phyloP scores from a whole-genome alignment of 2,113 vertebrate genomes.

The Clarias gariepinus region DNA sequence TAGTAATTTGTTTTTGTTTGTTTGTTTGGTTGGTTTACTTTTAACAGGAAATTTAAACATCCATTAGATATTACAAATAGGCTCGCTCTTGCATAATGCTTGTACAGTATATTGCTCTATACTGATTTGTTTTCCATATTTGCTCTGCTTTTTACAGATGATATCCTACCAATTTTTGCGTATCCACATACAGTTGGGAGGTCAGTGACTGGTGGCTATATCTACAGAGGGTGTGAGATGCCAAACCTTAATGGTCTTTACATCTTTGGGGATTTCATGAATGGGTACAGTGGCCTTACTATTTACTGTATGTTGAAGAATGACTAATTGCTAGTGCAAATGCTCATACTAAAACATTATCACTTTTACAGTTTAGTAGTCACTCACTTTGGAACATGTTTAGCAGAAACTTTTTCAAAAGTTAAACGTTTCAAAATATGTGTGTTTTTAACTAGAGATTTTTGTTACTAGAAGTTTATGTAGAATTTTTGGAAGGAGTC shows the following conservation, averaged over 20 bases:
- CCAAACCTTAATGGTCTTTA: slow-evolving; percentile 81
- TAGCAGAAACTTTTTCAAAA: neutral
- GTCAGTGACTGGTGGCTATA: slow-evolving; percentile 80
- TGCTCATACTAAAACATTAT: neutral
- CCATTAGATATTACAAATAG: neutral
- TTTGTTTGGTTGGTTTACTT: neutral
- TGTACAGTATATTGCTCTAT: neutral
- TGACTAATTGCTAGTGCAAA: neutral
- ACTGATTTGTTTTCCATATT: slow-evolving; percentile 9
- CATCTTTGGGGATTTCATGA: slow-evolving; percentile 85
- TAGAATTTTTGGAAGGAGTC: neutral
- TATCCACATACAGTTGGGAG: slow-evolving; percentile 80
- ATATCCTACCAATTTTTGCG: slow-evolving; percentile 79
- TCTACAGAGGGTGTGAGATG: slow-evolving; percentile 82
- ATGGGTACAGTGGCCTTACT: slow-evolving; percentile 64
- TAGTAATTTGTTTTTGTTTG: neutral
- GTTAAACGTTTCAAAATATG: neutral
- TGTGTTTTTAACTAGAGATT: neutral
- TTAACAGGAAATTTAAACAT: neutral
- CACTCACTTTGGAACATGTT: too few species aligned
- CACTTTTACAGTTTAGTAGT: neutral
- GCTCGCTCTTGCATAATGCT: neutral
- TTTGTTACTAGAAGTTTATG: neutral
- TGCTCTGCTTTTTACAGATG: slow-evolving; percentile 64
- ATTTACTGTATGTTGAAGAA: neutral